These are phyloP conservation scores for Caenorhabditis brenneri DNA, from an alignment of 1,140 invertebrate genomes.

Conservation along the genomic window DNA sequence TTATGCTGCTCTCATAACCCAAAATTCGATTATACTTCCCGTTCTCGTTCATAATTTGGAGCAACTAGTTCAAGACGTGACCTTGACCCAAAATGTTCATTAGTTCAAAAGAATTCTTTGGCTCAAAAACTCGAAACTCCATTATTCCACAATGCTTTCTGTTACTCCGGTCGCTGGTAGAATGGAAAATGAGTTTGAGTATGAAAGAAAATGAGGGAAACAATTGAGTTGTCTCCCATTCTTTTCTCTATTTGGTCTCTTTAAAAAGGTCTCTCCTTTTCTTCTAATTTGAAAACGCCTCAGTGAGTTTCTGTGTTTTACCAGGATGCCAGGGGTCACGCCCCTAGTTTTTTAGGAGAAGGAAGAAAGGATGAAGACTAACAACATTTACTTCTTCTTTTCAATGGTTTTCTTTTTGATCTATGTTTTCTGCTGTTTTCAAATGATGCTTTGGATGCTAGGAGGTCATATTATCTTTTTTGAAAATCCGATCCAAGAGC, in stretches of 20 bases:
- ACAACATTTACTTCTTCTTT: neutral
- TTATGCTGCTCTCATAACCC: no score
- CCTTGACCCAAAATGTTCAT: neutral
- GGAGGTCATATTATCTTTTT: no score
- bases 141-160: neutral
- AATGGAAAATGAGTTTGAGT: conserved; percentile 1
- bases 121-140: neutral
- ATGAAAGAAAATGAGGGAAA: conserved; percentile 31
- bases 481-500: no score
- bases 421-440: no score
- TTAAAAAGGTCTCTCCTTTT: neutral
- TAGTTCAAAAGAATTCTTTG: neutral
- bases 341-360: neutral
- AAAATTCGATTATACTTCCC: no score
- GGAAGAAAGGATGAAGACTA: neutral
- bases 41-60: no score
- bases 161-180: neutral
- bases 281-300: conserved; percentile 37
- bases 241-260: neutral
- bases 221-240: conserved; percentile 14
- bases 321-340: neutral
- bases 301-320: neutral
- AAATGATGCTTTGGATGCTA: no score
- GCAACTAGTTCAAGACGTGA: neutral
- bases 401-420: no score